Evolutionary conservation across 1,140 invertebrate species (phyloP).

Genomic region (Drosophila leontia): DNA sequence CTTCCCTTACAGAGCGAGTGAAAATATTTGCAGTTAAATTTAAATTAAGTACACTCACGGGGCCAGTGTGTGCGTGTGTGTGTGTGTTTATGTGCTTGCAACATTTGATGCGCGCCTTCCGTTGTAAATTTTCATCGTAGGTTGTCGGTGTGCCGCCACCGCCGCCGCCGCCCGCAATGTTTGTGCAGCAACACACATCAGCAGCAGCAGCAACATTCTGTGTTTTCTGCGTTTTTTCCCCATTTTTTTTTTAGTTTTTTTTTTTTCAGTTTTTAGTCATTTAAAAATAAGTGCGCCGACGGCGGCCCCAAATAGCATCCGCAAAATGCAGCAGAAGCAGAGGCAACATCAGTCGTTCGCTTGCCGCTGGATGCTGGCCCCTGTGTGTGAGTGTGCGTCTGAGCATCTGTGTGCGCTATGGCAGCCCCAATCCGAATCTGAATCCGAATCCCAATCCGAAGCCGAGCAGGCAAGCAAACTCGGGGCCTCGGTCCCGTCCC

Average conservation of each 20-base stretch:
- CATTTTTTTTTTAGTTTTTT: constrained; percentile 19
- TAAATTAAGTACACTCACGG: constrained; percentile 67
- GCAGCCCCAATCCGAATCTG: constrained; percentile 40
- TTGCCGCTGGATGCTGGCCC: constrained; percentile 40
- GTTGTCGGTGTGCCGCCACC: constrained; percentile 51
- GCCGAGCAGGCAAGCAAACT: constrained; percentile 29
- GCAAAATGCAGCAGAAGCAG: constrained; percentile 69
- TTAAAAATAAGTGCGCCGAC: constrained; percentile 82
- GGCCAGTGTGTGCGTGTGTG: constrained; percentile 27
- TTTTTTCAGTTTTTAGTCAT: constrained; percentile 77
- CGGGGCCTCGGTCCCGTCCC: constrained; percentile 46
- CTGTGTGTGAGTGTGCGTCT: constrained; percentile 13
- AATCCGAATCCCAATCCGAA: constrained; percentile 32
- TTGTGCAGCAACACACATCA: constrained; percentile 49
- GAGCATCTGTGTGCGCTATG: constrained; percentile 40
- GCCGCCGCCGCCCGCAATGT: constrained; percentile 62
- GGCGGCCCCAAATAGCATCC: constrained; percentile 82
- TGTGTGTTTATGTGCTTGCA: constrained; percentile 69
- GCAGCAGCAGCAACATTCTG: constrained; percentile 49
- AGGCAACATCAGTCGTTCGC: constrained; percentile 20
- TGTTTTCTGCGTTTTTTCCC: constrained; percentile 31
- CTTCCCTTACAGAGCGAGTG: constrained; percentile 66
- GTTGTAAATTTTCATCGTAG: constrained; percentile 64
- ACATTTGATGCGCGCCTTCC: constrained; percentile 74
- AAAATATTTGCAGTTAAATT: constrained; percentile 83